Base-by-base conservation (phyloP, 2,888 invertebrate genomes). In the Portevinia maculata region DNA sequence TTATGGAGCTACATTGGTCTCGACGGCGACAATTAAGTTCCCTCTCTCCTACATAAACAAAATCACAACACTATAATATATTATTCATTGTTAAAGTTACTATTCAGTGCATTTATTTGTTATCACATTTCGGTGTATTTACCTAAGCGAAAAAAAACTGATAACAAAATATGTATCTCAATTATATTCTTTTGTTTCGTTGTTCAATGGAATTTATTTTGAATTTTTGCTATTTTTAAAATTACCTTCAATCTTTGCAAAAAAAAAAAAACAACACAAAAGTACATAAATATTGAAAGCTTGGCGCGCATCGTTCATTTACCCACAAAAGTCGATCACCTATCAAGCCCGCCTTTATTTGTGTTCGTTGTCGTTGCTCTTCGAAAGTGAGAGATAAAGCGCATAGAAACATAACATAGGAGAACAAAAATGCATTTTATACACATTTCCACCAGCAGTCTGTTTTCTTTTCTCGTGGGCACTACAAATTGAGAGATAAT, bases 291-390 rank as follows among this genome's bases (percentile, higher is more conserved):
- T 15, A 46, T 30, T n/a, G 24, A 65, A 79, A 50, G 46, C 64
- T 73, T 52, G 32, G 50, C 55, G 34, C 52, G 53, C 79, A 74
- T 79, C 79, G 79, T 79, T 74, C 79, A 34, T 79, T 79, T 79
- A 79, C 79, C 79, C 74, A 74, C 53, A 71, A 59, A 79, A 69
- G 74, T 69, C 79, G 79, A 79, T 79, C 74, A 79, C 79, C 79
- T 60, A 79, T 46, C 37, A 50, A 41, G 30, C 46, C 34, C 41
- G 41, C 15, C 52, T 4, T 52, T 32, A 17, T 30, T 1, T 52
- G n/a, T 11, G 6, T 34, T 55, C 37, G 24, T 21, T 8, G 21
- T 28, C n/a, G 8, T 53, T 28, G 30, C 13, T 30, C 48, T 62
- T 78, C 53, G 37, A 60, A 73, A 53, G 37, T 32, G 73, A 44